phyloP scores from a whole-genome alignment of 2,797 vertebrate genomes.

The Syndactyla subalaris region DNA sequence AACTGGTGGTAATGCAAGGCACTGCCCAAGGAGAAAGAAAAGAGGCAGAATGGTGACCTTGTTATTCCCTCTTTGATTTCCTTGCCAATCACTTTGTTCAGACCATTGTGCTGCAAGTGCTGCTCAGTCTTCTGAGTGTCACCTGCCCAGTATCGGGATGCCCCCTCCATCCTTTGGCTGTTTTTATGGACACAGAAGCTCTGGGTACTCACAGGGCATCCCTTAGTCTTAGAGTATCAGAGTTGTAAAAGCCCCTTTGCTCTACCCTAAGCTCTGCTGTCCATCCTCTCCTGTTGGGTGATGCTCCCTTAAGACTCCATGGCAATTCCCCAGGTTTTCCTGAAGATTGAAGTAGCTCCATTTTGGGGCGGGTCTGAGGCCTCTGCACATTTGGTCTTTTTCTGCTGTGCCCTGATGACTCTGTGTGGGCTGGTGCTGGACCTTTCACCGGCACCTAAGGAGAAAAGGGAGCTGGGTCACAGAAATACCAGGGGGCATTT shows the following conservation, averaged over 20 bases:
- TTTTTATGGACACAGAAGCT: neutral
- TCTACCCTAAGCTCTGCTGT: neutral
- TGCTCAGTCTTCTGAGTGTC: neutral
- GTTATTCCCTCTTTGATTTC: neutral
- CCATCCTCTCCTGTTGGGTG: neutral
- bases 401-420: neutral
- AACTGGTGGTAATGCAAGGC: neutral
- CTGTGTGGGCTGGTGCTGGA: neutral
- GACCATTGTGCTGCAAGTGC: neutral
- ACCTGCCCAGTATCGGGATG: rapidly evolving
- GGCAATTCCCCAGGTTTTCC: neutral
- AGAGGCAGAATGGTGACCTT: neutral
- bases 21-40: neutral
- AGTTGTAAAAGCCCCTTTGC: neutral
- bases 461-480: neutral
- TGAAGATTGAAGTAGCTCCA: neutral
- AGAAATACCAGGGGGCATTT: neutral
- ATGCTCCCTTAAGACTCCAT: neutral
- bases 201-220: neutral
- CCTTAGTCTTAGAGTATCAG: neutral
- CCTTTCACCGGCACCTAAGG: neutral
- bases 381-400: neutral
- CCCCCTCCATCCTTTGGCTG: neutral
- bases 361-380: neutral
- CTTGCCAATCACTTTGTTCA: neutral